Base-by-base conservation (phyloP, 2,113 vertebrate genomes). In the Toxotes jaculatrix region DNA sequence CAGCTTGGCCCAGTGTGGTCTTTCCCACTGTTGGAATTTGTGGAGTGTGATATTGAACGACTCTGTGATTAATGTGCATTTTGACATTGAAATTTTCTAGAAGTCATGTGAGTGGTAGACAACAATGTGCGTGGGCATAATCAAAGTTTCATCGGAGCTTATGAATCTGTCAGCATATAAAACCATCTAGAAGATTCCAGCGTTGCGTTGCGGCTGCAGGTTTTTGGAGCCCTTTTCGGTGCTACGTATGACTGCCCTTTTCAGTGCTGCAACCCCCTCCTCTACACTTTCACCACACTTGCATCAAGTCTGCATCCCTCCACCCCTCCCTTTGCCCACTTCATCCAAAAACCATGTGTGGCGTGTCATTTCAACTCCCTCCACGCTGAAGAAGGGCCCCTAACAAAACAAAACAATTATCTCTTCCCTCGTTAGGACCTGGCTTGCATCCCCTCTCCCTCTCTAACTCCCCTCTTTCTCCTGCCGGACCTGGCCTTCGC, bases 351-450 rank as follows among this genome's bases (percentile, higher is more conserved):
- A 92, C 60, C 89, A 91, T 91, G 88, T 89, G 90, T 43, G 86
- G 65, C 61, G 62, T 90, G 89, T 93, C 91, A 88, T 88, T 90
- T 87, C 62, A 88, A 77, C 81, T 89, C 92, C 90, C 88, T 83
- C 81, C 71, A 71, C 74, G 16, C 76, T 74, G 76, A 77, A 84
- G 74, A 85, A 90, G 70, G 85, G 82, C 86, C 90, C 89, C 84
- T 83, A 90, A 90, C 91, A 85, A 92, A 93, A 92, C 88, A 92
- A 91, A 88, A 92, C 91, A 89, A 93, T 94, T 92, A 92, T 91
- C 90, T 90, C 86, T 83, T 66, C 74, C 91, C 85, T 92, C 87
- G 72, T 93, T 89, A 92, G 89, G 87, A 83, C 79, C 88, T 91
- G 91, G 87, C 88, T 87, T 19, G 62, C 87, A 75, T 92, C 76